Evolutionary conservation across 2,797 vertebrate species (phyloP), one percentile per base, ranked within the genome.

Genomic region (Echeneis naucrates): DNA sequence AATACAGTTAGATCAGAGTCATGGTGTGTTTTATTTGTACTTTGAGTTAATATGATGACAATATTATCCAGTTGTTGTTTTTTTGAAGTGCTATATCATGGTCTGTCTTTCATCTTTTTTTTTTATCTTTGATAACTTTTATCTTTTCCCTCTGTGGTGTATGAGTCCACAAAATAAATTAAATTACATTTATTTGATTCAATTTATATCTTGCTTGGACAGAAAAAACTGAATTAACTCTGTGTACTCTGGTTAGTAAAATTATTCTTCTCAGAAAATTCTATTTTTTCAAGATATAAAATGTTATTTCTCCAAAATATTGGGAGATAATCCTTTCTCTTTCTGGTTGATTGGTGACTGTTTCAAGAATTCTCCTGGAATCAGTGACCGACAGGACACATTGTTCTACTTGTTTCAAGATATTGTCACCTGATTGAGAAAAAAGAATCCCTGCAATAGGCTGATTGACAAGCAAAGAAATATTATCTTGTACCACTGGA

Each of bases 391-490:
- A 86, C 81, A 70, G 73, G 57, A 16, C 57, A 56, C 69, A 58
- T 35, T 63, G 47, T 79, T 84, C 65, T 48, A 45, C 56, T 58
- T 3, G 1, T 80, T 79, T 80, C 21, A 59, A 75, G 76, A 85
- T 77, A 76, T 66, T 69, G 56, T 44, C 35, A 66, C 66, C 44
- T 58, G 59, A 85, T 65, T 69, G 5, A 51, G 57, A 62, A 72
- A 51, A 72, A n/a, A n/a, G n/a, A 70, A 57, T 60, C 58, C 45
- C 19, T 13, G 26, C 54, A 77, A 56, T 50, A 48, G 58, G 26
- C 68, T 87, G 85, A 89, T 59, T 80, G 77, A 81, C 82, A 77
- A 44, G 62, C 45, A 70, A 75, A 73, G 32, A 67, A 78, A 78
- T 62, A 73, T 81, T 80, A 83, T 75, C 68, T 69, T n/a, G 5